A percentile compares a stretch with the other conserved stretches of the same genome.
Evolutionary conservation across 2,888 invertebrate species (phyloP).

Genomic region (Phyto melanocephala): DNA sequence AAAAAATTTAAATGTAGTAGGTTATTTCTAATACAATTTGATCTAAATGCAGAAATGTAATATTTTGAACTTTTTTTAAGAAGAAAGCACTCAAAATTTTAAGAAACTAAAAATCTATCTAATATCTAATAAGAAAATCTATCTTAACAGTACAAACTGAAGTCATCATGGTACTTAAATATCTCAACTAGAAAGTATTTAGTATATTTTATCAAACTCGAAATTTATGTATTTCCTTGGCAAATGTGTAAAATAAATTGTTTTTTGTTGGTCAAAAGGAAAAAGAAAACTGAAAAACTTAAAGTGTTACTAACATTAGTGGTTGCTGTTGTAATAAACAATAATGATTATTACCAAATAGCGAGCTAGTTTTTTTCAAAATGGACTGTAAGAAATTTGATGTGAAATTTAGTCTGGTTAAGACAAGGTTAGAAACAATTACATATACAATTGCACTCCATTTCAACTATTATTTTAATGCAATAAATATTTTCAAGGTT

Average conservation of each 20-base stretch:
- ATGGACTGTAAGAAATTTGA: not conserved
- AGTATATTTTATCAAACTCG: no score
- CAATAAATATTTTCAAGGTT: constrained; percentile 22
- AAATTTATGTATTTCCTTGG: no score
- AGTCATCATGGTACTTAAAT: no score
- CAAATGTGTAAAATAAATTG: not conserved
- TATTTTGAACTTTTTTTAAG: no score
- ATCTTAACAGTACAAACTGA: no score
- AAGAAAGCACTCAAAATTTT: no score
- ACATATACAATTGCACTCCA: constrained; percentile 12
- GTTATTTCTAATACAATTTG: no score
- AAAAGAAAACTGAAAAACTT: not conserved
- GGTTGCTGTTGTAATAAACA: constrained; percentile 20
- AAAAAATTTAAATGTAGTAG: no score
- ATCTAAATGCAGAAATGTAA: no score
- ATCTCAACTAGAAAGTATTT: no score
- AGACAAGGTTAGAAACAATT: not conserved
- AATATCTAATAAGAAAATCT: no score
- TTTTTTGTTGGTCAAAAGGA: constrained; percentile 4
- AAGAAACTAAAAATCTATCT: no score
- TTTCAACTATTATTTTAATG: not conserved
- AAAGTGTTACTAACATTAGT: not conserved
- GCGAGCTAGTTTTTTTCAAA: not conserved
- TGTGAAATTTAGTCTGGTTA: not conserved
- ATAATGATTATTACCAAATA: not conserved